Conservation (phyloP, 2,888 invertebrate genomes). For the Polietes domitor region DNA sequence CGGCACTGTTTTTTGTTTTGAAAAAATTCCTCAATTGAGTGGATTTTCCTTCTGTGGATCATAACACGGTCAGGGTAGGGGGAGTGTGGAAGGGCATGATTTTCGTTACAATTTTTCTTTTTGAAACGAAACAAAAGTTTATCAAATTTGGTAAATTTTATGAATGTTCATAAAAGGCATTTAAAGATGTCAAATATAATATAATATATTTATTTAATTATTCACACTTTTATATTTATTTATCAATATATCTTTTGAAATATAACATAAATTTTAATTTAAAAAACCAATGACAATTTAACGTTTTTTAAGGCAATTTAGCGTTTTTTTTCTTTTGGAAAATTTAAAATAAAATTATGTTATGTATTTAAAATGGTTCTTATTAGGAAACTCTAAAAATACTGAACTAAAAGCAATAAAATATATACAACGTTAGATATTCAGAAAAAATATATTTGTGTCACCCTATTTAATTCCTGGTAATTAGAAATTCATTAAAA, state of each 20-base stretch:
- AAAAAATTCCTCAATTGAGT: slow-evolving; percentile 24
- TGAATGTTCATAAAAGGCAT: neutral
- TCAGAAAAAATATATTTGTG: too few relatives aligned
- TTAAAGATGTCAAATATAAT: neutral
- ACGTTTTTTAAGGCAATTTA: neutral
- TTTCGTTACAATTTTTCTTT: neutral
- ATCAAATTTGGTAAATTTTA: neutral
- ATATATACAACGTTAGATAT: too few relatives aligned
- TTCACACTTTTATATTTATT: neutral
- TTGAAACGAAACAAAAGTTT: neutral
- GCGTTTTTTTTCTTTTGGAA: neutral
- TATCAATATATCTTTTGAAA: neutral
- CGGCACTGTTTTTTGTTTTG: slow-evolving; percentile 26
- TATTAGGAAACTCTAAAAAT: too few relatives aligned
- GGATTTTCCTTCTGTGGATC: slow-evolving; percentile 27
- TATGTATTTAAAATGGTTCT: too few relatives aligned
- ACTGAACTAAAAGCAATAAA: too few relatives aligned
- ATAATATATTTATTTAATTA: neutral
- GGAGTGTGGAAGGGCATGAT: neutral
- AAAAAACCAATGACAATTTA: neutral
- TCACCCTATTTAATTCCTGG: too few relatives aligned
- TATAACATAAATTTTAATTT: too few relatives aligned
- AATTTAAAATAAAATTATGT: too few relatives aligned
- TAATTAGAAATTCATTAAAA: too few relatives aligned
- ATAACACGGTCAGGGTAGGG: neutral